phyloP scores from a whole-genome alignment of 2,113 vertebrate species.

The Psilopsiagon aurifrons region DNA sequence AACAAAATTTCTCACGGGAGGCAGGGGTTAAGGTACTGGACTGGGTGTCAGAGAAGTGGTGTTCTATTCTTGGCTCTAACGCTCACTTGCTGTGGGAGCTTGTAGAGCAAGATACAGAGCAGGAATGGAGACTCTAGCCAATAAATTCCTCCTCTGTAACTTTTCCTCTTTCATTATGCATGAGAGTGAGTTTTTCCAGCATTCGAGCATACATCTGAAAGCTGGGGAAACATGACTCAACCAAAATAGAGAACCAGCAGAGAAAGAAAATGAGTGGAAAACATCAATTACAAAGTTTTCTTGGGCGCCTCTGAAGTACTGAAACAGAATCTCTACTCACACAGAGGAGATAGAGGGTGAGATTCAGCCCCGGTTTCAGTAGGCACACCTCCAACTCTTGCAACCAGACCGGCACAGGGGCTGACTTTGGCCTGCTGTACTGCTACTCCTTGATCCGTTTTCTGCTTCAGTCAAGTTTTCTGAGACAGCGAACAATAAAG shows the following conservation, averaged over 20 bases:
- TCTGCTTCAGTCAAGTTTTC: not conserved
- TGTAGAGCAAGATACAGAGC: slow-evolving; percentile 62
- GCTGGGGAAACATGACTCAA: slow-evolving; percentile 12
- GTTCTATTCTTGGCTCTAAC: slow-evolving; percentile 69
- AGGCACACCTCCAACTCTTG: not conserved
- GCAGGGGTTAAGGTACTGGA: slow-evolving; percentile 60
- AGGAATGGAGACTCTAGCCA: slow-evolving; percentile 60
- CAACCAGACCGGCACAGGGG: not conserved
- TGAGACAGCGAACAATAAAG: not conserved
- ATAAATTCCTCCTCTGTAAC: slow-evolving; percentile 63
- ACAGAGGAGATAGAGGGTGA: not conserved
- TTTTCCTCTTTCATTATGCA: slow-evolving; percentile 61
- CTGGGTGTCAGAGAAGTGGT: slow-evolving; percentile 60
- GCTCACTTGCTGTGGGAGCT: slow-evolving; percentile 67
- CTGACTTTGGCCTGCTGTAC: not conserved
- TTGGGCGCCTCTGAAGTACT: not conserved
- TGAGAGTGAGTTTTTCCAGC: slow-evolving; percentile 54
- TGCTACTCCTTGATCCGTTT: not conserved
- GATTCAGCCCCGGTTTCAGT: not conserved
- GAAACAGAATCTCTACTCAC: not conserved
- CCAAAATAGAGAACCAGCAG: slow-evolving; percentile 16
- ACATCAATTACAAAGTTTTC: slow-evolving; percentile 34
- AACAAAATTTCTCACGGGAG: slow-evolving; percentile 61
- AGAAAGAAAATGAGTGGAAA: slow-evolving; percentile 44
- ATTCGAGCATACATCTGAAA: not conserved